These are phyloP conservation scores for Labeo catla DNA, from an alignment of 2,113 vertebrate species.

Conservation along the genomic window DNA sequence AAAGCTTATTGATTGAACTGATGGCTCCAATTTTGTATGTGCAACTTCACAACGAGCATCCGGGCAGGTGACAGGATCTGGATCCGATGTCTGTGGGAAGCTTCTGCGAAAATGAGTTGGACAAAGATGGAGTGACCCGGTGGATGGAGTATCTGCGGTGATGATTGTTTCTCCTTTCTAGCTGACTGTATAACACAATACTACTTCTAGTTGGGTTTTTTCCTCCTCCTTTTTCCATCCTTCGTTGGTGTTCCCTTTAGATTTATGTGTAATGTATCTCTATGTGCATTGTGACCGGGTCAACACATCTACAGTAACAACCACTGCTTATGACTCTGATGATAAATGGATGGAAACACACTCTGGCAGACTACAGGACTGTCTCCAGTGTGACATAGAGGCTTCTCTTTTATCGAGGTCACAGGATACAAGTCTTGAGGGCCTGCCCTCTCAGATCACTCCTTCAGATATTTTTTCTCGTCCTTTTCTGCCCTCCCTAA, in stretches of 20 bases:
- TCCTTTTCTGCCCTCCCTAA: slow-evolving; percentile 71
- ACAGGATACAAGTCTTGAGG: slow-evolving; percentile 85
- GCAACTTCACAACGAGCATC: slow-evolving; percentile 64
- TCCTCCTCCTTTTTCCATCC: slow-evolving; percentile 32
- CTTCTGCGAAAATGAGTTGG: slow-evolving; percentile 1
- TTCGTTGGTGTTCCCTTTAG: slow-evolving; percentile 55
- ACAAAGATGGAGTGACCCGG: slow-evolving; percentile 23
- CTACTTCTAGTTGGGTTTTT: not conserved
- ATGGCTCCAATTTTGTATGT: slow-evolving; percentile 65
- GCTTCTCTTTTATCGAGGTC: slow-evolving; percentile 85
- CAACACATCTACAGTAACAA: slow-evolving; percentile 69
- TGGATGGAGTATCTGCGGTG: not conserved
- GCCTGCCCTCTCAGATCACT: slow-evolving; percentile 85
- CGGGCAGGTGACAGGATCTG: slow-evolving; percentile 61
- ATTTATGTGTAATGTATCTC: slow-evolving; percentile 69
- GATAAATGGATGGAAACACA: slow-evolving; percentile 81
- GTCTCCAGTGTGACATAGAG: slow-evolving; percentile 80
- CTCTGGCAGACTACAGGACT: slow-evolving; percentile 83
- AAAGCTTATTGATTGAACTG: slow-evolving; percentile 73
- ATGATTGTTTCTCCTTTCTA: slow-evolving; percentile 18
- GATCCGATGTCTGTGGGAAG: slow-evolving; percentile 11
- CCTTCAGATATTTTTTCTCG: slow-evolving; percentile 79
- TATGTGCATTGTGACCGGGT: slow-evolving; percentile 66
- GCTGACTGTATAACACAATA: slow-evolving; percentile 15
- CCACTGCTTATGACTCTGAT: slow-evolving; percentile 67